Base-by-base conservation (phyloP, 1,140 invertebrate genomes). In the Bombus sibiricus region DNA sequence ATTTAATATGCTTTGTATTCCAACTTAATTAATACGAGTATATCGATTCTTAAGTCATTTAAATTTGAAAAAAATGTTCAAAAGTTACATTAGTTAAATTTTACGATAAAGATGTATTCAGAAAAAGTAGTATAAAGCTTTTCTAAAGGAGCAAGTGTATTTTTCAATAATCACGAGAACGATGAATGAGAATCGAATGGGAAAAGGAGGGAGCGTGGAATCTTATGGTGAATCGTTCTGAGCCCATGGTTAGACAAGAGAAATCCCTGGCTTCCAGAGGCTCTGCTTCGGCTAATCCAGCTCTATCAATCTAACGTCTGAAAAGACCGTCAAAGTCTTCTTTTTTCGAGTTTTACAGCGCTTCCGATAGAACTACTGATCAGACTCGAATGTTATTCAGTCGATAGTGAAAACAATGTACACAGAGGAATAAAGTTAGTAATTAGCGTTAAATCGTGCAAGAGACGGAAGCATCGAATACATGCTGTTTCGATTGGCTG, bases 221-320 rank as follows among this genome's bases (percentile, higher is more conserved):
- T 83, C 89, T 90, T 90, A 86, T 85, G 86, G 86, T 87, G 88
- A 89, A 88, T 90, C 84, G 90, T 79, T 86, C 88, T 90, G 86
- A 93, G 92, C 89, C 89, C 84, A 90, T 88, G 82, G 92, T 91
- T 90, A 88, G 87, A 93, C 89, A 86, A 90, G 88, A 76, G 81
- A 90, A 93, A 92, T 93, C 91, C 90, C 90, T 80, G 25, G 89
- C 90, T 92, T 92, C 90, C 85, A 89, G 79, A 80, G 90, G 86
- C 72, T 84, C 86, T 90, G 90, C 91, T 93, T 86, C 81, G 69
- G 81, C 91, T 94, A 94, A 94, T 94, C 93, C 93, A 57, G 74
- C 79, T 84, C 91, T 91, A 94, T 94, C 92, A 93, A 94, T 94
- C 93, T 94, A 92, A 91, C 79, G 89, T 91, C 89, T 75, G 37